A percentile compares a stretch with the other conserved stretches of the same genome.
Conservation (phyloP, 2,797 vertebrate genomes). For the Telmatherina bonti region DNA sequence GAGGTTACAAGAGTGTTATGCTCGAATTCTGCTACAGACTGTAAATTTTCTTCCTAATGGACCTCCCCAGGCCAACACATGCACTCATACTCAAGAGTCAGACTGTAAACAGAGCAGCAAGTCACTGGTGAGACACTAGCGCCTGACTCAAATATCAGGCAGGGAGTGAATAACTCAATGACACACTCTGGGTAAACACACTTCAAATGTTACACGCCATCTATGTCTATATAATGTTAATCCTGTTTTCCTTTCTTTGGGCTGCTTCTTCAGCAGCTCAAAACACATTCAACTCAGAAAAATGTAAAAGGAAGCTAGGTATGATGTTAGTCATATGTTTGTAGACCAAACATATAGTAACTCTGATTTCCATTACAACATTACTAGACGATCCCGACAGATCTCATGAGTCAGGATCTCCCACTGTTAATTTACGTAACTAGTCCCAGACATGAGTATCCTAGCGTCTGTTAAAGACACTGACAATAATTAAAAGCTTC, state of each 20-base stretch:
- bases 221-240: constrained; percentile 1
- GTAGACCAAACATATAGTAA: constrained; percentile 22
- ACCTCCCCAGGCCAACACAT: constrained; percentile 22
- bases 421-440: neutral
- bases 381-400: constrained; percentile 18
- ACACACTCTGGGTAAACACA: constrained; percentile 50
- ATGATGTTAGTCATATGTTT: constrained; percentile 45
- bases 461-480: neutral
- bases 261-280: constrained; percentile 1
- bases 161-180: constrained; percentile 72
- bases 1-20: constrained; percentile 31
- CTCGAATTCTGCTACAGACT: constrained; percentile 28
- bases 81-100: constrained; percentile 4
- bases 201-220: constrained; percentile 17
- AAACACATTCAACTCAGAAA: constrained; percentile 11
- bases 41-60: constrained; percentile 42
- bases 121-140: constrained; percentile 55
- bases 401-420: constrained; percentile 41
- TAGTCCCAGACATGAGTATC: neutral
- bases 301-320: constrained; percentile 30
- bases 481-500: too few relatives aligned
- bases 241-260: neutral
- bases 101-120: constrained; percentile 44
- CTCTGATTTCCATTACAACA: constrained; percentile 26
- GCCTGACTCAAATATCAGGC: constrained; percentile 59